Conservation (phyloP, 1,140 invertebrate genomes). For the Cotesia chilonis region DNA sequence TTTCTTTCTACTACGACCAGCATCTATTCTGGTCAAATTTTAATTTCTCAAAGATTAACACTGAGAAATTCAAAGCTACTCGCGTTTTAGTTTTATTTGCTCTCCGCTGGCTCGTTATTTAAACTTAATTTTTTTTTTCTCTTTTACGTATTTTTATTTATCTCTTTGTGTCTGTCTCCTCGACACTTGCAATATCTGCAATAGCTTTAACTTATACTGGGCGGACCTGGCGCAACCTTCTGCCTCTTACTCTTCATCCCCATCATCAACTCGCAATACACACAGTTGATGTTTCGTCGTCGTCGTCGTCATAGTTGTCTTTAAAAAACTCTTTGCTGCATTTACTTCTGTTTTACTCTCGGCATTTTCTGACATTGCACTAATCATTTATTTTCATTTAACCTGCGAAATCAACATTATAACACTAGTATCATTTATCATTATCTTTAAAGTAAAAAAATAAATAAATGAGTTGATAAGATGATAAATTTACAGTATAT, state of each 20-base stretch:
- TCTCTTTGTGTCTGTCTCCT: conserved; percentile 9
- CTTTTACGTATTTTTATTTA: not conserved
- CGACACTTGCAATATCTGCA: conserved; percentile 17
- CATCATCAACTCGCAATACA: not conserved
- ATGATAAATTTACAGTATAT: not conserved
- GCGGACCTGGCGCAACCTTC: conserved; percentile 24
- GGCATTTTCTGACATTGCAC: conserved; percentile 31
- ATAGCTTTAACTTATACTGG: not conserved
- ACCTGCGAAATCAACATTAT: conserved; percentile 16
- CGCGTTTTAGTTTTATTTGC: not conserved
- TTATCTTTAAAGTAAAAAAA: not conserved
- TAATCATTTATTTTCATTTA: conserved; percentile 21
- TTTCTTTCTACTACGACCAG: no score
- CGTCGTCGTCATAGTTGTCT: not conserved
- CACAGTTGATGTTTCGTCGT: conserved; percentile 23
- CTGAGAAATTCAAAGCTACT: not conserved
- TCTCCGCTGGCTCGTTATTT: not conserved
- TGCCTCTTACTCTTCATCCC: not conserved
- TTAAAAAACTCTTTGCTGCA: not conserved
- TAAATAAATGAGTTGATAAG: conserved; percentile 2
- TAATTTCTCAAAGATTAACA: no score
- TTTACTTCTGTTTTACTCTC: not conserved
- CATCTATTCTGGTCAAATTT: not conserved
- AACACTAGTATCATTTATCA: not conserved
- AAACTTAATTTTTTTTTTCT: not conserved